A percentile compares a stretch with the other conserved stretches of the same genome.
phyloP scores from a whole-genome alignment of 2,113 vertebrate species.

The Carettochelys insculpta region DNA sequence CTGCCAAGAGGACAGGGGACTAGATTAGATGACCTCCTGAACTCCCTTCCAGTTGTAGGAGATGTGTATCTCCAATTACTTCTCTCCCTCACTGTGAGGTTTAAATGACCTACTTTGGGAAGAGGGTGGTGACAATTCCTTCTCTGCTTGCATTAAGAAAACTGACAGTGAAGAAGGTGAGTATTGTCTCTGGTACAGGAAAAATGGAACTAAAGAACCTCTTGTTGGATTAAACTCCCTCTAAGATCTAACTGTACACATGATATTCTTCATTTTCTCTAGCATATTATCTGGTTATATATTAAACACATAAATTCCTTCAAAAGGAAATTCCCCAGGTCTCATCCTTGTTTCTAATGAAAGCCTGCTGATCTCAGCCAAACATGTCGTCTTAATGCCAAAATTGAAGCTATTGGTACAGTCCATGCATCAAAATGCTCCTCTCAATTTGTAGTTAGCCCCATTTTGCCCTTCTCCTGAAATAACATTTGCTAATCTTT shows the following conservation, averaged over 20 bases:
- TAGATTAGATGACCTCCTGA: too few relatives aligned
- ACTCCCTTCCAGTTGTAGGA: too few relatives aligned
- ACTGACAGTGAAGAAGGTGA: neutral
- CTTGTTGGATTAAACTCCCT: neutral
- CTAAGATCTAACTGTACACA: neutral
- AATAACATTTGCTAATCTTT: neutral
- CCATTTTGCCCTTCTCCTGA: neutral
- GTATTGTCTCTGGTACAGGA: neutral
- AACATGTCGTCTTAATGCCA: neutral
- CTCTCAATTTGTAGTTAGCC: neutral
- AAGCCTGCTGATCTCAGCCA: neutral
- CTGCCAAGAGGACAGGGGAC: too few relatives aligned
- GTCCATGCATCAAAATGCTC: neutral
- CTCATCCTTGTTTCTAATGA: neutral
- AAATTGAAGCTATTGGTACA: neutral
- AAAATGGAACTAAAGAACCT: neutral
- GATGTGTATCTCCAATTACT: too few relatives aligned
- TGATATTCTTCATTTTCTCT: neutral
- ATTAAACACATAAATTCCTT: too few relatives aligned
- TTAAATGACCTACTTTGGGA: neutral
- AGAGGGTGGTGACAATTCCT: neutral
- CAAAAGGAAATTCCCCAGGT: neutral
- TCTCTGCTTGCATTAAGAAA: neutral
- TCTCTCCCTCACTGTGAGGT: neutral
- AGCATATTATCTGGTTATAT: neutral